Conservation (phyloP, 2,888 invertebrate species). For the Scaptomyza reducta region DNA sequence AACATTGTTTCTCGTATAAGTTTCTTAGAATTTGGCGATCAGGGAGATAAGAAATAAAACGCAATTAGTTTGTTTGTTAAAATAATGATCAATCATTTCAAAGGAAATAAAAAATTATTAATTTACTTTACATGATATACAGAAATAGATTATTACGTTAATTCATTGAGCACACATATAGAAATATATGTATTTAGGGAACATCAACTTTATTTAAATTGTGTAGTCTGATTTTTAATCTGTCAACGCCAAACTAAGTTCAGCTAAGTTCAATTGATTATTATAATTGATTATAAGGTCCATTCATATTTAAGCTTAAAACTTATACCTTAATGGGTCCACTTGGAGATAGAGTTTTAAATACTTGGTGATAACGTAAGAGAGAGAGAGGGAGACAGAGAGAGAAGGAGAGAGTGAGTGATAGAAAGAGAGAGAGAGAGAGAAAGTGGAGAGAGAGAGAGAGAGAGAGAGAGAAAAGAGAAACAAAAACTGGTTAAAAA, state of each 20-base stretch:
- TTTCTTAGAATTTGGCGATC: not conserved
- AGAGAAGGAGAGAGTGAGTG: too few species aligned
- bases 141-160: not conserved
- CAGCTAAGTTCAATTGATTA: slow-evolving; percentile 13
- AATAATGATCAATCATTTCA: not conserved
- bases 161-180: not conserved
- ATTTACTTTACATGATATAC: not conserved
- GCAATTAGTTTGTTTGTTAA: not conserved
- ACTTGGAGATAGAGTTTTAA: slow-evolving; percentile 38
- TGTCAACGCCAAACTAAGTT: slow-evolving; percentile 6
- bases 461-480: not conserved
- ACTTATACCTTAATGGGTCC: slow-evolving; percentile 46
- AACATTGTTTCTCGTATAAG: not conserved
- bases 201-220: not conserved
- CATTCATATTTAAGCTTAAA: slow-evolving; percentile 18
- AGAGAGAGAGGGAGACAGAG: too few species aligned
- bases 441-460: not conserved
- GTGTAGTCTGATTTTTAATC: slow-evolving; percentile 1
- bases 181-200: not conserved
- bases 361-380: slow-evolving; percentile 26
- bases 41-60: not conserved
- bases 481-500: too few species aligned
- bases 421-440: too few species aligned
- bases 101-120: not conserved
- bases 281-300: slow-evolving; percentile 13